A percentile compares a stretch with the other conserved stretches of the same genome.
These are phyloP conservation scores for Suillia variegata DNA, from an alignment of 2,888 invertebrate species.

Conservation along the genomic window DNA sequence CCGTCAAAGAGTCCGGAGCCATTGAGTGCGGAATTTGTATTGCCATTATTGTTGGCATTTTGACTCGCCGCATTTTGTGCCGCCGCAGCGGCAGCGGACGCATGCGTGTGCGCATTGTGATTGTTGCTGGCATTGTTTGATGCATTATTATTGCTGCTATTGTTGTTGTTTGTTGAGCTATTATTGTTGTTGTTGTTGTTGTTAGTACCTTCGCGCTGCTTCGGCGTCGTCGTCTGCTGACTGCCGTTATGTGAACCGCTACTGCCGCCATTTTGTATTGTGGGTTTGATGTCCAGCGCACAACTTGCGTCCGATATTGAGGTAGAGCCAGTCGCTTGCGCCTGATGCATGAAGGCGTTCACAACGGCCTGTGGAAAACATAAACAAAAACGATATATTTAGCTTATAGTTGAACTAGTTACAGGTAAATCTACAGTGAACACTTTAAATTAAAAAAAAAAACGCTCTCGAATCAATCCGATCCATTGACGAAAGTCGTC, in stretches of 20 bases:
- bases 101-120: slow-evolving; percentile 36
- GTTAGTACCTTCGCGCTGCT: slow-evolving; percentile 81
- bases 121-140: slow-evolving; percentile 51
- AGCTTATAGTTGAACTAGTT: neutral
- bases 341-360: slow-evolving; percentile 85
- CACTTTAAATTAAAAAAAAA: neutral
- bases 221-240: slow-evolving; percentile 64
- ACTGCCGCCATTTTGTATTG: slow-evolving; percentile 59
- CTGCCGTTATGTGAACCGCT: slow-evolving; percentile 33
- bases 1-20: slow-evolving; percentile 53
- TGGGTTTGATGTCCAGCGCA: slow-evolving; percentile 69
- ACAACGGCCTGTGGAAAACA: slow-evolving; percentile 72
- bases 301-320: slow-evolving; percentile 65
- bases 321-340: slow-evolving; percentile 65
- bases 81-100: slow-evolving; percentile 32
- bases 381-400: neutral
- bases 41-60: slow-evolving; percentile 41
- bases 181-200: slow-evolving; percentile 43
- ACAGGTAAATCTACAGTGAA: neutral
- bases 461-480: too few species aligned
- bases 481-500: too few species aligned
- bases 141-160: slow-evolving; percentile 42
- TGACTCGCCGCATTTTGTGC: slow-evolving; percentile 31
- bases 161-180: slow-evolving; percentile 44
- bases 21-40: slow-evolving; percentile 34